phyloP scores from a whole-genome alignment of 2,797 vertebrate species.

The Zalophus californianus region DNA sequence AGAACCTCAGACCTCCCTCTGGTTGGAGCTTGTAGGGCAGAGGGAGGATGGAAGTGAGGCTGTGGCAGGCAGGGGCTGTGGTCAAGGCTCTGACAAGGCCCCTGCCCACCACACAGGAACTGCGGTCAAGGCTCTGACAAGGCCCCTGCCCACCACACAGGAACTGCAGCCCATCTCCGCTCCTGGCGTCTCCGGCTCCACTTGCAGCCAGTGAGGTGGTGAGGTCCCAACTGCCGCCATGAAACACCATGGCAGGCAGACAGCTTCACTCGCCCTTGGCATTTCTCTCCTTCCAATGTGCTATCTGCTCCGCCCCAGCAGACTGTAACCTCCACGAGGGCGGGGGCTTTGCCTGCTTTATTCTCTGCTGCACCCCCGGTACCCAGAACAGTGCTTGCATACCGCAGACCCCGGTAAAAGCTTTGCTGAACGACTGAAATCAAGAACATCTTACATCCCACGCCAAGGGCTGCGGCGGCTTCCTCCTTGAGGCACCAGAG shows the following conservation, averaged over 20 bases:
- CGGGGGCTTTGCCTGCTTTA: background rate
- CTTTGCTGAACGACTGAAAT: background rate
- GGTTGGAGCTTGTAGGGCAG: background rate
- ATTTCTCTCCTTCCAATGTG: background rate
- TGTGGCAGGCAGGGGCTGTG: background rate
- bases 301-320: background rate
- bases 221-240: too few species aligned
- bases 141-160: fast-evolving
- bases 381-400: background rate
- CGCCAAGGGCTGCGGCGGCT: fast-evolving
- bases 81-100: background rate
- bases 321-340: background rate
- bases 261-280: background rate
- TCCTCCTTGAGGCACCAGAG: fast-evolving
- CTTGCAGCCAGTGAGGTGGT: background rate
- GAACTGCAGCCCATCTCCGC: background rate
- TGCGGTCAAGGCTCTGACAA: too few species aligned
- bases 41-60: background rate
- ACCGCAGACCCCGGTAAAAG: background rate
- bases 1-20: too few species aligned
- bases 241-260: background rate
- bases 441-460: fast-evolving
- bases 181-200: background rate
- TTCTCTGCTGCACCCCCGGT: background rate
- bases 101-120: fast-evolving